Evolutionary conservation across 2,888 invertebrate species (phyloP), one percentile per base, ranked within the genome.

Genomic region (Spisula solida): DNA sequence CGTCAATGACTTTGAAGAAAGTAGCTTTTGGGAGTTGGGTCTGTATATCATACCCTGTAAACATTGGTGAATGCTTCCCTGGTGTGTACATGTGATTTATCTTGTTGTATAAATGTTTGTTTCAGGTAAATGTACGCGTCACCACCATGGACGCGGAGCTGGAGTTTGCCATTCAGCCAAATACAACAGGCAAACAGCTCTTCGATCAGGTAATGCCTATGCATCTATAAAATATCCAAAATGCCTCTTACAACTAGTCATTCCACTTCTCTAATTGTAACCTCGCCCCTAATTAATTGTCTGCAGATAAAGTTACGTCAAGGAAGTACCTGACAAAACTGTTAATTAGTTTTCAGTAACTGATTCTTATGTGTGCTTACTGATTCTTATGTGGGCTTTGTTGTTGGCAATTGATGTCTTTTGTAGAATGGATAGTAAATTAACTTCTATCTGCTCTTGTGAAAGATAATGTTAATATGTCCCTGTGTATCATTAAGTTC

Each of bases 91-190:
- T 66, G 8, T 66, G 25, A 66, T 66, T 51, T 25, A 25, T 12
- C 0, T 25, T n/a, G n/a, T 25, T 25, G 25, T 66, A 66, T 66
- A 12, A 5, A 4, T 34, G 31, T 75, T 18, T 84, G 29, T 95
- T 96, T 87, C 95, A 97, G 97, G 98, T 99, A 98, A 99, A 99
- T 98, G 99, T 99, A 97, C 98, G 99, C 97, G 99, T 99, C 97
- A 99, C 99, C 97, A 99, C 99, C 97, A 99, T 99, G 99, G 99
- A 99, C 98, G 99, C 99, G 97, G 99, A 99, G 98, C 98, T 99
- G 98, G 99, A 99, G 98, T 99, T 99, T 98, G 99, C 99, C 97
- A 99, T 99, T 98, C 99, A 99, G 98, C 98, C 98, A 97, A 99
- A 98, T 97, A 99, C 99, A 96, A 99, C 99, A 95, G 99, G 99